These are phyloP conservation scores for Aplodontia rufa DNA, from an alignment of 2,113 vertebrate genomes.

Conservation along the genomic window DNA sequence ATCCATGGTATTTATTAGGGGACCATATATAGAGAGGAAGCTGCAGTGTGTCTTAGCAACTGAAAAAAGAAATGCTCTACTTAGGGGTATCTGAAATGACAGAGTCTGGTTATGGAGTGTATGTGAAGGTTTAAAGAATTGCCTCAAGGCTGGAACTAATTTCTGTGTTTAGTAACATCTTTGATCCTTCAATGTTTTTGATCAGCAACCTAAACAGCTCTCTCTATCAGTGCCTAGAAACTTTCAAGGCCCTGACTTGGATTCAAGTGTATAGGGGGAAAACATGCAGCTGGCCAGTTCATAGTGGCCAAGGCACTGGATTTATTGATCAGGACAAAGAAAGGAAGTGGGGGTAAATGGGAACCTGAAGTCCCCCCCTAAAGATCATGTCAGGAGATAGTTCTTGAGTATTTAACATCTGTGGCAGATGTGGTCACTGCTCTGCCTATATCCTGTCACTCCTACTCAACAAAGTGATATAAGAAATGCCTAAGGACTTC, in stretches of 20 bases:
- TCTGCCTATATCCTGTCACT: neutral
- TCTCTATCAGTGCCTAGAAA: neutral
- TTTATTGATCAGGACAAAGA: neutral
- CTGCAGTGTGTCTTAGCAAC: neutral
- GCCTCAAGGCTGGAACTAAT: neutral
- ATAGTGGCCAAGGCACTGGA: neutral
- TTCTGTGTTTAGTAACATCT: neutral
- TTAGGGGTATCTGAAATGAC: neutral
- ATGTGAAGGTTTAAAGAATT: neutral
- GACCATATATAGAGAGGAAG: neutral
- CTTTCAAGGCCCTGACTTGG: neutral
- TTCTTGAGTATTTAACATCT: neutral
- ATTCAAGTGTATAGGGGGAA: neutral
- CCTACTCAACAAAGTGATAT: neutral
- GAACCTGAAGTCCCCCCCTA: neutral
- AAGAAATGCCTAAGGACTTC: neutral
- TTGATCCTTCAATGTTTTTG: neutral
- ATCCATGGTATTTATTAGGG: neutral
- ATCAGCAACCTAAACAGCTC: neutral
- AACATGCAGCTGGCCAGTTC: neutral
- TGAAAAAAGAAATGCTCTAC: neutral
- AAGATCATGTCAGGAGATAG: neutral
- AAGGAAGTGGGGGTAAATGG: neutral
- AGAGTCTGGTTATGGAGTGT: neutral
- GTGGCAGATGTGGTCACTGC: neutral